Percentiles rank a stretch among this genome's conserved stretches.
phyloP scores from a whole-genome alignment of 2,888 invertebrate species.

The Ernsta delagoae region DNA sequence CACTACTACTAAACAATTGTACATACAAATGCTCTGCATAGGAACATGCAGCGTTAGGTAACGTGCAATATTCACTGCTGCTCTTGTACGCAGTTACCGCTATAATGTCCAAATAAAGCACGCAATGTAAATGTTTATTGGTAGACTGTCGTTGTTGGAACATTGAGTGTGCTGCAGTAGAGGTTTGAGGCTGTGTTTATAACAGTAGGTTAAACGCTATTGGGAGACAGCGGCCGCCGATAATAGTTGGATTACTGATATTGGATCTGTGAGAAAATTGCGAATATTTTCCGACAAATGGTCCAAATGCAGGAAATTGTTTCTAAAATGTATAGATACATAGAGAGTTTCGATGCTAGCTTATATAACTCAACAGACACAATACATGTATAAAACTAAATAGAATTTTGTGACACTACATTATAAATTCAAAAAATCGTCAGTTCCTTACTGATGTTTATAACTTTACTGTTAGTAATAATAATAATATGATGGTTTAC shows the following conservation, averaged over 20 bases:
- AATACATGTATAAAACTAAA: no score
- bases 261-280: conserved; percentile 31
- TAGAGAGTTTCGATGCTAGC: no score
- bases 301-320: conserved; percentile 14
- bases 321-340: neutral
- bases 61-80: conserved; percentile 5
- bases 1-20: conserved; percentile 30
- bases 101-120: neutral
- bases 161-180: neutral
- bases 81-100: neutral
- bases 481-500: no score
- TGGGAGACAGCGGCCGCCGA: conserved; percentile 30
- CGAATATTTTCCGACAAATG: conserved; percentile 17
- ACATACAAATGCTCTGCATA: conserved; percentile 14
- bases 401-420: no score
- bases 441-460: no score
- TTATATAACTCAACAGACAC: no score
- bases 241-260: conserved; percentile 33
- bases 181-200: conserved; percentile 22
- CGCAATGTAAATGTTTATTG: conserved; percentile 2
- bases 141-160: neutral
- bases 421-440: no score
- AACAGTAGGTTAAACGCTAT: conserved; percentile 30
- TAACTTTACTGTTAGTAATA: no score
- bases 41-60: neutral